A percentile compares a stretch with the other conserved stretches of the same genome.
phyloP scores from a whole-genome alignment of 2,888 invertebrate species.

The Brachypalpus laphriformis region DNA sequence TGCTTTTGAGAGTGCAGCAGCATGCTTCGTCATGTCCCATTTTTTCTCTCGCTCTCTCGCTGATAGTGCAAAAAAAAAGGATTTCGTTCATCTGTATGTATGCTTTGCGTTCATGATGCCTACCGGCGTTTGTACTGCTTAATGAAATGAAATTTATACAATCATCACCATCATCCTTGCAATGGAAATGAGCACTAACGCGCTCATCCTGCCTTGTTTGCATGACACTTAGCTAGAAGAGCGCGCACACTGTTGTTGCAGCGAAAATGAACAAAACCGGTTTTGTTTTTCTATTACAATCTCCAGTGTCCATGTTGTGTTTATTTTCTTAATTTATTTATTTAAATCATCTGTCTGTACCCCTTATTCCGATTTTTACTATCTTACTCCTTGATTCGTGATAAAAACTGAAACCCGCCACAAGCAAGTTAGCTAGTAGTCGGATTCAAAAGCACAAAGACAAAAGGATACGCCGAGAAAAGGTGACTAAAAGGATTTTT shows the following conservation, averaged over 20 bases:
- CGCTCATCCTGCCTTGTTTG: conserved; percentile 49
- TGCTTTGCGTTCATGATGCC: conserved; percentile 14
- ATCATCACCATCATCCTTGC: conserved; percentile 40
- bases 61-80: conserved; percentile 24
- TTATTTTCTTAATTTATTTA: conserved; percentile 7
- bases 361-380: not conserved
- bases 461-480: not conserved
- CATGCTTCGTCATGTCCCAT: not conserved
- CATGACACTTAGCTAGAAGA: conserved; percentile 29
- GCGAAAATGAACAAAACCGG: conserved; percentile 1
- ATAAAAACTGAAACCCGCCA: not conserved
- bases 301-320: conserved; percentile 6
- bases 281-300: not conserved
- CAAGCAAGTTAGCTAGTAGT: conserved; percentile 6
- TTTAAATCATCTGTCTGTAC: not conserved
- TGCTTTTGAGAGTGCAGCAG: not conserved
- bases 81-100: conserved; percentile 6
- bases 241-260: conserved; percentile 16
- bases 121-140: conserved; percentile 55
- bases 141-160: conserved; percentile 49
- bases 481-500: conserved; percentile 20
- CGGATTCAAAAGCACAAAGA: not conserved
- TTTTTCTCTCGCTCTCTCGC: not conserved
- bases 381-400: not conserved
- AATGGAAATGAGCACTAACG: conserved; percentile 45